Percentiles rank a stretch among this genome's conserved stretches.
phyloP scores from a whole-genome alignment of 2,888 invertebrate species.

The Drosophila eohydei region DNA sequence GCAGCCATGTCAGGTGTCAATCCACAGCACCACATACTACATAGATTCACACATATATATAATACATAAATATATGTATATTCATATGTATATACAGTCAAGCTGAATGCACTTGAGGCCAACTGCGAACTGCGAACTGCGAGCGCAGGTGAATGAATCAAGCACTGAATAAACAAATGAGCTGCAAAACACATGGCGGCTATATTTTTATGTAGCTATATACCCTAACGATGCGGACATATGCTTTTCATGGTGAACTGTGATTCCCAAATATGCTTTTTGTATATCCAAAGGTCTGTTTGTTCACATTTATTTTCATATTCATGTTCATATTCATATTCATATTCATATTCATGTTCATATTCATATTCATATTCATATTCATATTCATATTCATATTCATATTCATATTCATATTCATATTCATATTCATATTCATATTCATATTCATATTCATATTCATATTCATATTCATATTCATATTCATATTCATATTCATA shows the following conservation, averaged over 20 bases:
- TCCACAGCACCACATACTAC: conserved; percentile 37
- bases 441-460: neutral
- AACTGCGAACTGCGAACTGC: conserved; percentile 42
- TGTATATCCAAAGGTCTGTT: neutral
- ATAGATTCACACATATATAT: neutral
- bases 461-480: neutral
- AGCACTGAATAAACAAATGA: conserved; percentile 72
- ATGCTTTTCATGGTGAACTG: accelerated
- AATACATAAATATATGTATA: neutral
- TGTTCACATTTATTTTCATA: too few species aligned
- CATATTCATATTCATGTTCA: neutral
- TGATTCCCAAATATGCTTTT: neutral
- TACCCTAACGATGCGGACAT: conserved; percentile 1
- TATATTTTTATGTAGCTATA: conserved; percentile 30
- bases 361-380: neutral
- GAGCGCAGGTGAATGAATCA: conserved; percentile 70
- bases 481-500: neutral
- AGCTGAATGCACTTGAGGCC: conserved; percentile 55
- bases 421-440: neutral
- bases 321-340: too few species aligned
- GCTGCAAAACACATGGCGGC: conserved; percentile 47
- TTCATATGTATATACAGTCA: neutral
- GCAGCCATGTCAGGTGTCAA: conserved; percentile 72
- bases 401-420: neutral
- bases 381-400: neutral